A percentile compares a stretch with the other conserved stretches of the same genome.
phyloP scores from a whole-genome alignment of 1,140 invertebrate genomes.

The Megalopta genalis region DNA sequence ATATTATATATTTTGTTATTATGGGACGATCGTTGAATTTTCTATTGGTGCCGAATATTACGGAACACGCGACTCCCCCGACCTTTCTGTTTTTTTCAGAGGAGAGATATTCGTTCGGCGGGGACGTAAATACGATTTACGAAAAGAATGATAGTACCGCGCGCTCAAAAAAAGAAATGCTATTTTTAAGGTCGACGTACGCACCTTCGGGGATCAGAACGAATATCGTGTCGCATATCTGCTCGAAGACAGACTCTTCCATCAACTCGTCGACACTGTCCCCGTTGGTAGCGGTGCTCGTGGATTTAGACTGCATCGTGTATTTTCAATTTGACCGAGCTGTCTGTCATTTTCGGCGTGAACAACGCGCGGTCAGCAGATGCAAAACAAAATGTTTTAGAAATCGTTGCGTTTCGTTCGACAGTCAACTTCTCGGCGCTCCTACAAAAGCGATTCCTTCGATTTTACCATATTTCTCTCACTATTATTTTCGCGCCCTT shows the following conservation, averaged over 20 bases:
- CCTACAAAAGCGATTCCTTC: background rate
- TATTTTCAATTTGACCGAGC: slow-evolving; percentile 1
- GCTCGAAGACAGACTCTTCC: slow-evolving; percentile 45
- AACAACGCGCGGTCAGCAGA: no score
- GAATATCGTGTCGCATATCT: slow-evolving; percentile 52
- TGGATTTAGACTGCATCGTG: slow-evolving; percentile 42
- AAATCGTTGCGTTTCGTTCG: background rate
- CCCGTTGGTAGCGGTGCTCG: slow-evolving; percentile 14
- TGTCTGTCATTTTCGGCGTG: slow-evolving; percentile 15
- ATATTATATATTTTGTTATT: no score
- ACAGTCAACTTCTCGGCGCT: slow-evolving; percentile 5
- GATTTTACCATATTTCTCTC: no score
- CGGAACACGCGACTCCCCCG: no score
- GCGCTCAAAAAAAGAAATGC: background rate
- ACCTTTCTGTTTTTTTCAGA: no score
- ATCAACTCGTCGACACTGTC: slow-evolving; percentile 21
- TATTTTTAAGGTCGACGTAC: background rate
- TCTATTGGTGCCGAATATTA: no score
- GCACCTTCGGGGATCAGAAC: slow-evolving; percentile 44
- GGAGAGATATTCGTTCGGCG: background rate
- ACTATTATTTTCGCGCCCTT: no score
- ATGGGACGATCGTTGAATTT: no score
- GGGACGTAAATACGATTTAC: background rate
- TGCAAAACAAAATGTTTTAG: slow-evolving; percentile 3
- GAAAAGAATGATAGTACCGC: background rate